Base-by-base conservation (phyloP, 2,888 invertebrate genomes). In the Drosophila macrospina region DNA sequence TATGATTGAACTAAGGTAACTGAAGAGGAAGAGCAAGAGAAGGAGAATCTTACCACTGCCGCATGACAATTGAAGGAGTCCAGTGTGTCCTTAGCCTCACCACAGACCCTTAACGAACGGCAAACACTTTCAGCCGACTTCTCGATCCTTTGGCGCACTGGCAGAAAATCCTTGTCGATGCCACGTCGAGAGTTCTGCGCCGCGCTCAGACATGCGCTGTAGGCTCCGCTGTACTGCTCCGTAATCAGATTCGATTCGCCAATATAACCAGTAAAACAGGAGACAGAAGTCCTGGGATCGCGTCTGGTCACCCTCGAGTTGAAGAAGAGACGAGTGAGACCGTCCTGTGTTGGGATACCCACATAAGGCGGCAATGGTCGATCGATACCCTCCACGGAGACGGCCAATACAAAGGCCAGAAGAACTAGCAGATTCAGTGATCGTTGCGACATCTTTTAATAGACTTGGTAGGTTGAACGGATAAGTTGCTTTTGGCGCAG, bases 241-340 rank as follows among this genome's bases (percentile, higher is more conserved):
- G 82, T 59, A 16, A 87, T 80, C 6, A 54, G 32, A 57, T 82
- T 90, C 8, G 90, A 85, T n/a, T 79, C 74, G 0, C 66, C 65
- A 24, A 90, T 89, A 45, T 91, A 90, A 54, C 89, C 81, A 4
- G 73, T 75, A 57, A 90, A 90, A 37, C 90, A 90, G 39, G 77
- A 72, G 51, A 90, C 76, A 7, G 90, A 83, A 0, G 69, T 69
- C n/a, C 45, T 44, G 10, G 90, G 89, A 69, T 90, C 85, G 11
- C 67, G 79, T 5, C 67, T 71, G 1, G 85, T 78, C 16, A 84
- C 66, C n/a, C 79, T 78, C 1, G 90, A 84, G 30, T 64, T 80
- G 10, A 90, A 80, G 56, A 90, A 86, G 20, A 91, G 63, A 4
- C 74, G 78, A 1, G 90, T 80, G 16, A 90, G 68, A 4, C 87